A percentile compares a stretch with the other conserved stretches of the same genome.
Conservation (phyloP, 2,888 invertebrate species). For the Blomia tropicalis region DNA sequence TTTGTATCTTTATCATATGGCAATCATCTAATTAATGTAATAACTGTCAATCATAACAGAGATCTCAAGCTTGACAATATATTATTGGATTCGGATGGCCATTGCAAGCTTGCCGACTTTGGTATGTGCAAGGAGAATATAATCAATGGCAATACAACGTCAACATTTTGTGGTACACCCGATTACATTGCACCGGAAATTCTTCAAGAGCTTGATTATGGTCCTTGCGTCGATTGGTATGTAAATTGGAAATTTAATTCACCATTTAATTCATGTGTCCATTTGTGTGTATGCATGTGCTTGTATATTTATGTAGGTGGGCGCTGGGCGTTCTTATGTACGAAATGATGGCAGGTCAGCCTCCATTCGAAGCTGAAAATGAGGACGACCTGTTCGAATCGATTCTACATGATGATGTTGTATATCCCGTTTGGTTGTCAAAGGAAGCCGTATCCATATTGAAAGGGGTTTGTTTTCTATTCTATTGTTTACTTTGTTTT, state of each 20-base stretch:
- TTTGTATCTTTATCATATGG: conserved; percentile 11
- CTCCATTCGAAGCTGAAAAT: conserved; percentile 98
- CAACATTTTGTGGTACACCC: conserved; percentile 97
- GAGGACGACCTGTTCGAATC: conserved; percentile 98
- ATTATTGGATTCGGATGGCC: conserved; percentile 82
- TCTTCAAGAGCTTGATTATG: conserved; percentile 68
- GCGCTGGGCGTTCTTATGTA: conserved; percentile 94
- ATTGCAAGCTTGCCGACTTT: conserved; percentile 64
- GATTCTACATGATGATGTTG: conserved; percentile 91
- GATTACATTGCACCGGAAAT: conserved; percentile 99
- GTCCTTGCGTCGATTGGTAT: conserved; percentile 43
- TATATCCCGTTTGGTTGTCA: conserved; percentile 91
- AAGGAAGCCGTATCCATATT: conserved; percentile 77
- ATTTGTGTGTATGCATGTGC: too few species aligned
- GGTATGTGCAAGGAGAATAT: conserved; percentile 99
- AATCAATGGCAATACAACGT: conserved; percentile 68
- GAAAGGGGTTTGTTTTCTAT: conserved; percentile 46
- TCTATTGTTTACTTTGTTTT: background rate
- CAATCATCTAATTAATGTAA: too few species aligned
- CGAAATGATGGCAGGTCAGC: conserved; percentile 76
- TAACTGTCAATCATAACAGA: conserved; percentile 40
- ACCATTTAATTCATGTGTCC: background rate
- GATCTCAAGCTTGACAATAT: conserved; percentile 98
- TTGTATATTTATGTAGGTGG: conserved; percentile 44
- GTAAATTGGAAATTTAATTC: background rate